A percentile compares a stretch with the other conserved stretches of the same genome.
Evolutionary conservation across 1,140 invertebrate genomes (phyloP).

Genomic region (Papilio dardanus): DNA sequence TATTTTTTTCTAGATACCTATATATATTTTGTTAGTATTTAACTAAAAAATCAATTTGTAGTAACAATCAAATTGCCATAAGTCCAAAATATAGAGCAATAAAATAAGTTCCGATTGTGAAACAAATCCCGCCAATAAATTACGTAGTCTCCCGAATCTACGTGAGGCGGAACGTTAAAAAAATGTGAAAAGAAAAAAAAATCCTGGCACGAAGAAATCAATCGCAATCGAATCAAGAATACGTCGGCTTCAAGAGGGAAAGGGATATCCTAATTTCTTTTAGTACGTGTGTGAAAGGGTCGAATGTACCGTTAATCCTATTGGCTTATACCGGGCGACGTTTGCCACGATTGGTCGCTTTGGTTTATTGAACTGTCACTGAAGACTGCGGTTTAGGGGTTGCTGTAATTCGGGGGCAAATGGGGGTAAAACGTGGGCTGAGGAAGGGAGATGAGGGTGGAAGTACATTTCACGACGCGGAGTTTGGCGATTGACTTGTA

Average conservation of each 20-base stretch:
- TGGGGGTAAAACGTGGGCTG: conserved; percentile 49
- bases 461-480: conserved; percentile 66
- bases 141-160: conserved; percentile 12
- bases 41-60: too few relatives aligned
- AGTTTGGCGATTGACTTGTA: conserved; percentile 80
- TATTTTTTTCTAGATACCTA: too few relatives aligned
- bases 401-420: conserved; percentile 77
- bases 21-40: neutral
- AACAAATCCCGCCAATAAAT: conserved; percentile 29
- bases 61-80: neutral
- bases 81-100: neutral
- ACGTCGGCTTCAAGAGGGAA: conserved; percentile 62
- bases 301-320: conserved; percentile 75
- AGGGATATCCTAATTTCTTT: conserved; percentile 49
- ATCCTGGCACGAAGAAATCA: conserved; percentile 79
- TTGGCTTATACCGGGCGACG: conserved; percentile 81
- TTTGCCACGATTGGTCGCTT: conserved; percentile 79
- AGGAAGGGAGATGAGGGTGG: conserved; percentile 47
- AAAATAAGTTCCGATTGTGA: neutral
- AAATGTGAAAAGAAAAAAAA: conserved; percentile 46
- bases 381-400: conserved; percentile 78
- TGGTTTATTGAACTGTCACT: conserved; percentile 82
- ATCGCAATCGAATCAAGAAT: conserved; percentile 80
- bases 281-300: conserved; percentile 48
- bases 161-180: conserved; percentile 18